These are phyloP conservation scores for Lophius piscatorius DNA, from an alignment of 2,113 vertebrate species.

Conservation along the genomic window DNA sequence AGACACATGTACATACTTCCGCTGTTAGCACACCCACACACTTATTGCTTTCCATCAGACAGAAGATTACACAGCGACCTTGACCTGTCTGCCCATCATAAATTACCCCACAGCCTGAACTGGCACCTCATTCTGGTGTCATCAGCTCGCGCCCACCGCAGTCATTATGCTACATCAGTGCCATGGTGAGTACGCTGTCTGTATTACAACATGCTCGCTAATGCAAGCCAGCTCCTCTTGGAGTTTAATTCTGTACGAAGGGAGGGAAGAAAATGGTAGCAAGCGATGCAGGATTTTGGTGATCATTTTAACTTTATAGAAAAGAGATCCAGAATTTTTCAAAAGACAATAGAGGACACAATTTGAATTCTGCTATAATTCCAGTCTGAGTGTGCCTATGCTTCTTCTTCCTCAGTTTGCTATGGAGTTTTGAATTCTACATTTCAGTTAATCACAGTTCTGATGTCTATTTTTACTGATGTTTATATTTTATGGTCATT, in stretches of 20 bases:
- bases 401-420: background rate
- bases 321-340: too few species aligned
- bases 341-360: background rate
- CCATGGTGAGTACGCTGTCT: slow-evolving; percentile 12
- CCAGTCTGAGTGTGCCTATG: too few species aligned
- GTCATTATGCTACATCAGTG: slow-evolving; percentile 34
- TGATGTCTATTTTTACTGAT: background rate
- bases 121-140: slow-evolving; percentile 51
- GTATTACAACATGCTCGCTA: slow-evolving; percentile 1
- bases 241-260: too few species aligned
- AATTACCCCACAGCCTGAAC: slow-evolving; percentile 48
- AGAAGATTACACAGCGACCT: slow-evolving; percentile 68
- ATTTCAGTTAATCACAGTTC: background rate
- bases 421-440: background rate
- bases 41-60: slow-evolving; percentile 43
- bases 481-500: too few species aligned
- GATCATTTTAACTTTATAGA: too few species aligned
- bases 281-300: too few species aligned
- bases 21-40: slow-evolving; percentile 4
- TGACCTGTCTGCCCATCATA: slow-evolving; percentile 62
- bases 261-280: too few species aligned
- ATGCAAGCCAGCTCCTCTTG: too few species aligned
- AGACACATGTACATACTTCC: slow-evolving; percentile 1
- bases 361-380: background rate
- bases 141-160: slow-evolving; percentile 38